Percentiles rank a stretch among this genome's conserved stretches.
phyloP scores from a whole-genome alignment of 2,888 invertebrate genomes.

The Sminthurinus aureus region DNA sequence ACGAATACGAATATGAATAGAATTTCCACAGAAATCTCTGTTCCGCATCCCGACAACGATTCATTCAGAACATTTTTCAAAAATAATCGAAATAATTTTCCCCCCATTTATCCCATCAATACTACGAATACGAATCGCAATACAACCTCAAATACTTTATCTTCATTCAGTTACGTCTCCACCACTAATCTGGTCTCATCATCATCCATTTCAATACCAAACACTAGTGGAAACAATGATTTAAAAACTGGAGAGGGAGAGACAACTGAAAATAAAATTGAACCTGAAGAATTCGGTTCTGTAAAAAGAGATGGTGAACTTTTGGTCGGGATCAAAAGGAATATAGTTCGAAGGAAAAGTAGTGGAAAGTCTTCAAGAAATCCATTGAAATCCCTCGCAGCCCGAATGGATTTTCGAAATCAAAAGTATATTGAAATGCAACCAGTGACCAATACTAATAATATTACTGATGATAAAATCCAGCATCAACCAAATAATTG shows the following conservation, averaged over 20 bases:
- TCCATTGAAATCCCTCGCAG: slow-evolving; percentile 56
- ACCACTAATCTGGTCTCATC: neutral
- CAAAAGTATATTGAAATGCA: slow-evolving; percentile 54
- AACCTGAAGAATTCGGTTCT: slow-evolving; percentile 23
- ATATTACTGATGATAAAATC: too few relatives aligned
- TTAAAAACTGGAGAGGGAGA: neutral
- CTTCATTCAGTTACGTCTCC: neutral
- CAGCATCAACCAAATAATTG: too few relatives aligned
- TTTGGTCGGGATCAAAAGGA: slow-evolving; percentile 55
- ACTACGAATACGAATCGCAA: neutral
- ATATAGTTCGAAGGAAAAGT: slow-evolving; percentile 51
- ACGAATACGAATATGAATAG: too few relatives aligned
- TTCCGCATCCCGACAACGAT: slow-evolving; percentile 56
- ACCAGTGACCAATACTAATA: slow-evolving; percentile 18
- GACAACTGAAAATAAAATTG: neutral
- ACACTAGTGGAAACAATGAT: neutral
- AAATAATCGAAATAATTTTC: slow-evolving; percentile 34
- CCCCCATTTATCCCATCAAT: slow-evolving; percentile 17
- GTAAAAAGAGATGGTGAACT: slow-evolving; percentile 54
- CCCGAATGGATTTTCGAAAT: slow-evolving; percentile 56
- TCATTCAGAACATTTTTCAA: slow-evolving; percentile 57
- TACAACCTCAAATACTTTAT: neutral
- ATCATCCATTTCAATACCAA: neutral
- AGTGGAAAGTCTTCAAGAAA: slow-evolving; percentile 52
- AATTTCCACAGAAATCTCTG: slow-evolving; percentile 36